Evolutionary conservation across 2,888 invertebrate genomes (phyloP).

Genomic region (Rosalia funebris): DNA sequence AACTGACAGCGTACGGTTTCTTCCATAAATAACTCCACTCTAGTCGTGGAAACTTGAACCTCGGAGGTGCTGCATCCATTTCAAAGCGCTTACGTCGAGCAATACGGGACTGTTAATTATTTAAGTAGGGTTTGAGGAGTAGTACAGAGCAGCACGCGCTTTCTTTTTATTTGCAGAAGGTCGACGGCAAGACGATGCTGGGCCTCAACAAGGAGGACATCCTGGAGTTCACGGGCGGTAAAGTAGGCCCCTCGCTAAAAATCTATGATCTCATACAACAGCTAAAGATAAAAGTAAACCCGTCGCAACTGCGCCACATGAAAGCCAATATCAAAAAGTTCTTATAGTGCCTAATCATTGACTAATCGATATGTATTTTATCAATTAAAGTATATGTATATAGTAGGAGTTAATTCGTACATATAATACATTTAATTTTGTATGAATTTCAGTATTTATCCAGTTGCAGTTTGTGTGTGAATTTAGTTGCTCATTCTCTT

Average conservation of each 20-base stretch:
- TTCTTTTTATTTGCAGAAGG: slow-evolving; percentile 67
- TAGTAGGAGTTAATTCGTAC: slow-evolving; percentile 26
- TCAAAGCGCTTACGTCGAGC: too few relatives aligned
- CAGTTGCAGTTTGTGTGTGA: slow-evolving; percentile 34
- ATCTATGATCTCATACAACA: slow-evolving; percentile 93
- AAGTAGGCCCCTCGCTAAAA: slow-evolving; percentile 94
- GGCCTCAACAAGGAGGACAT: slow-evolving; percentile 90
- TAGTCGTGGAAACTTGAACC: too few relatives aligned
- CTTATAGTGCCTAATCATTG: slow-evolving; percentile 67
- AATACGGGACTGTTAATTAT: too few relatives aligned
- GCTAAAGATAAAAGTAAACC: slow-evolving; percentile 85
- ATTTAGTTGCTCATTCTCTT: slow-evolving; percentile 35
- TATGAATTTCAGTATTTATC: slow-evolving; percentile 39
- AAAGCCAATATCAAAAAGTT: slow-evolving; percentile 74
- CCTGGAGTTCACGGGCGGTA: slow-evolving; percentile 88
- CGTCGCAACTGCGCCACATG: slow-evolving; percentile 73
- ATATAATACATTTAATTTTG: slow-evolving; percentile 30
- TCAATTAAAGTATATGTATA: slow-evolving; percentile 29
- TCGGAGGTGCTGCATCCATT: too few relatives aligned
- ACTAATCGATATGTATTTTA: slow-evolving; percentile 21
- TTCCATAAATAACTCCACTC: too few relatives aligned
- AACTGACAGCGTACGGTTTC: too few relatives aligned
- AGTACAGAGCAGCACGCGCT: not conserved
- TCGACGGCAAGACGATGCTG: slow-evolving; percentile 84
- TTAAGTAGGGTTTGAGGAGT: too few relatives aligned